Percentiles rank a stretch among this genome's conserved stretches.
phyloP scores from a whole-genome alignment of 2,113 vertebrate species.

The Oncorhynchus gorbuscha region DNA sequence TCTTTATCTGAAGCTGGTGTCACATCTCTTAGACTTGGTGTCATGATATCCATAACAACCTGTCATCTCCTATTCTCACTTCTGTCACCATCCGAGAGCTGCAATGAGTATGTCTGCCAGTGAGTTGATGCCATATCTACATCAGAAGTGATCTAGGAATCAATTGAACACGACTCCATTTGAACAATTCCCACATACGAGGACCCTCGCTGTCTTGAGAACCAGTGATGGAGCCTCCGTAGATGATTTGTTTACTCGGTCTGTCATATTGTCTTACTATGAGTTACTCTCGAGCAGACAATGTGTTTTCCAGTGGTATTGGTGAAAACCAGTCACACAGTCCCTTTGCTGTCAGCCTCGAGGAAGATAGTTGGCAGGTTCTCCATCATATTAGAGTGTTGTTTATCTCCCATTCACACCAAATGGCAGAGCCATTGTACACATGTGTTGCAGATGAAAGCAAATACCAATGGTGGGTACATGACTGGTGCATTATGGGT shows the following conservation, averaged over 20 bases:
- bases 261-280: background rate
- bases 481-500: background rate
- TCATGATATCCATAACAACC: too few species aligned
- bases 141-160: background rate
- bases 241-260: background rate
- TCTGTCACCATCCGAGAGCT: too few species aligned
- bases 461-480: background rate
- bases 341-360: background rate
- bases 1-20: constrained; percentile 16
- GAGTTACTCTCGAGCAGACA: background rate
- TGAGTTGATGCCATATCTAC: background rate
- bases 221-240: background rate
- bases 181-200: background rate
- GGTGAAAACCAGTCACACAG: background rate
- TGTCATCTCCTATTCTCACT: too few species aligned
- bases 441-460: background rate
- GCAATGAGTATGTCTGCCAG: background rate
- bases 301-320: background rate
- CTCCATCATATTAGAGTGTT: background rate
- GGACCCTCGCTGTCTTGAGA: background rate
- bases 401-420: background rate
- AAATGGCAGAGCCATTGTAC: background rate
- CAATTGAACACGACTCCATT: background rate
- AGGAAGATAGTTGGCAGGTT: background rate
- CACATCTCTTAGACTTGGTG: background rate